Evolutionary conservation across 2,113 vertebrate species (phyloP).

Genomic region (Labeo catla): DNA sequence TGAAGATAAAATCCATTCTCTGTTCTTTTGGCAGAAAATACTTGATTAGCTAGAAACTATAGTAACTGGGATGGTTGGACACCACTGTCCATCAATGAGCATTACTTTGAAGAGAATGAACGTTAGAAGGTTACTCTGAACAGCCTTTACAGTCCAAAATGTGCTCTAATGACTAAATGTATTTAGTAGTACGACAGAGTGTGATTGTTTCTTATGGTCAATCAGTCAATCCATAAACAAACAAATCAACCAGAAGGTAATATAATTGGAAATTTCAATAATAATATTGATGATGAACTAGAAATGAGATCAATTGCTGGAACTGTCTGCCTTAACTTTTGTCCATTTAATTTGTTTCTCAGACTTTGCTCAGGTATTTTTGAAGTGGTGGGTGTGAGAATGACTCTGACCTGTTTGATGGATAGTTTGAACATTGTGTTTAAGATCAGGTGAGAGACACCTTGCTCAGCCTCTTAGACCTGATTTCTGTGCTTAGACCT

Average conservation of each 20-base stretch:
- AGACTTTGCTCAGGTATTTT: constrained; percentile 48
- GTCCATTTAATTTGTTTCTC: not conserved
- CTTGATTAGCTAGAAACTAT: too few species aligned
- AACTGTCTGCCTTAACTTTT: not conserved
- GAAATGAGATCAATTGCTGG: not conserved
- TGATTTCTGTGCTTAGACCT: constrained; percentile 40
- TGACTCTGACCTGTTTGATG: constrained; percentile 67
- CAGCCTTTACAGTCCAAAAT: not conserved
- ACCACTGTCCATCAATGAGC: not conserved
- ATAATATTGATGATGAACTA: not conserved
- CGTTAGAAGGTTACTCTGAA: not conserved
- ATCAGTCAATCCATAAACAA: too few species aligned
- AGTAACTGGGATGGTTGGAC: too few species aligned
- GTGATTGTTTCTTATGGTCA: too few species aligned
- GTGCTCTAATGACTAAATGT: not conserved
- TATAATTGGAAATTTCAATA: not conserved
- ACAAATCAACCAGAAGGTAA: not conserved
- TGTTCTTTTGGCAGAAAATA: too few species aligned
- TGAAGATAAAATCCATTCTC: too few species aligned
- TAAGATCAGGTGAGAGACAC: constrained; percentile 53
- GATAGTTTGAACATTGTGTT: constrained; percentile 64
- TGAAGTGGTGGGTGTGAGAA: constrained; percentile 61
- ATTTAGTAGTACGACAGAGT: not conserved
- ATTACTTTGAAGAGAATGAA: not conserved
- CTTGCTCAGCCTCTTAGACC: constrained; percentile 37